Percentiles rank a stretch among this genome's conserved stretches.
Evolutionary conservation across 2,888 invertebrate genomes (phyloP).

Genomic region (Drosophila fulvimacula): DNA sequence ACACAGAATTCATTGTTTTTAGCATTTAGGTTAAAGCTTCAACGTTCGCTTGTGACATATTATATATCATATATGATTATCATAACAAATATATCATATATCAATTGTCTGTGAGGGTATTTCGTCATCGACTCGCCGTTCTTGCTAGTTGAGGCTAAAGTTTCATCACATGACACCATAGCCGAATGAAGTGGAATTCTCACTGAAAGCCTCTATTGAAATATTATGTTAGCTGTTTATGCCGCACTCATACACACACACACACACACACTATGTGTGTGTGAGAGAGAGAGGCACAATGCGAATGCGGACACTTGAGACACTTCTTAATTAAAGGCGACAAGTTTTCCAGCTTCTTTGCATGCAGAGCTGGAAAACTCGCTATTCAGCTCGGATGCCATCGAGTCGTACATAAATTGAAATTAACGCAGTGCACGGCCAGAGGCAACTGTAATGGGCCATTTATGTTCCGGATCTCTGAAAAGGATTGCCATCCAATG

Average conservation of each 20-base stretch:
- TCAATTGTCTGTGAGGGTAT: not conserved
- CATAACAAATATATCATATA: not conserved
- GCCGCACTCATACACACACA: not conserved
- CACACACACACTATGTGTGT: no score
- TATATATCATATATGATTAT: not conserved
- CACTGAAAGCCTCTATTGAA: conserved; percentile 8
- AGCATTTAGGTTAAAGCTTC: not conserved
- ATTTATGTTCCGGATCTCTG: conserved; percentile 33
- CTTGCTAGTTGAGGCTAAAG: not conserved
- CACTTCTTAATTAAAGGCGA: conserved; percentile 50
- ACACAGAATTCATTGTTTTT: not conserved
- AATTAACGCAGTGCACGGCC: conserved; percentile 35
- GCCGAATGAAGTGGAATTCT: not conserved
- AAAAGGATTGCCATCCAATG: conserved; percentile 36
- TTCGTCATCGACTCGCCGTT: not conserved
- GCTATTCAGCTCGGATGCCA: conserved; percentile 1
- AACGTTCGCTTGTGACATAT: not conserved
- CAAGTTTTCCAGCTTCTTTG: conserved; percentile 22
- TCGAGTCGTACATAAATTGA: conserved; percentile 31
- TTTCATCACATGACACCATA: conserved; percentile 8
- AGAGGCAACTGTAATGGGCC: conserved; percentile 43
- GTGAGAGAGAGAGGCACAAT: not conserved
- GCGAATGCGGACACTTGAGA: conserved; percentile 40
- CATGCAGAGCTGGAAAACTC: conserved; percentile 6
- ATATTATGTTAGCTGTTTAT: conserved; percentile 8